phyloP scores from a whole-genome alignment of 2,797 vertebrate genomes.

The Rhodeus uyekii region DNA sequence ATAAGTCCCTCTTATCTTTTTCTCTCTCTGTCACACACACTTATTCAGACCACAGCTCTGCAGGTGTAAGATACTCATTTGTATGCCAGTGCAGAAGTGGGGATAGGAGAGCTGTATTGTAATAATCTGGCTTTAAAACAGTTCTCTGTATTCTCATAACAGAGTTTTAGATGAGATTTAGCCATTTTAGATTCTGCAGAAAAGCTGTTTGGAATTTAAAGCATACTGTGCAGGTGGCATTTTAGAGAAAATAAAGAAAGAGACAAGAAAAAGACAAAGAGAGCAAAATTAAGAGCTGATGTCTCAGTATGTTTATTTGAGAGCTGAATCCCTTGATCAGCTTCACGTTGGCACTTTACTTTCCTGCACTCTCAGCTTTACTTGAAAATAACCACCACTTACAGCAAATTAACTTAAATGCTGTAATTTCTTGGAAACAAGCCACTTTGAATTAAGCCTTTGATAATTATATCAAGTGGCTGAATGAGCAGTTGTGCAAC shows the following conservation, averaged over 20 bases:
- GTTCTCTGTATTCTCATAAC: neutral
- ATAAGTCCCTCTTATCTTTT: neutral
- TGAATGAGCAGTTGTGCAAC: neutral
- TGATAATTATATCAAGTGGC: constrained; percentile 2
- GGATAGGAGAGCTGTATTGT: neutral
- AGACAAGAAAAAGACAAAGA: neutral
- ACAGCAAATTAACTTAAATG: constrained; percentile 1
- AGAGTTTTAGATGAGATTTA: neutral
- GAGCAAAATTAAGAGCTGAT: neutral
- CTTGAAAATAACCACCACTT: neutral
- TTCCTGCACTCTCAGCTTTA: neutral
- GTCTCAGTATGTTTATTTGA: neutral
- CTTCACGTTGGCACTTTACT: neutral
- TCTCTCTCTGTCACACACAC: constrained; percentile 15
- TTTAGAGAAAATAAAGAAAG: neutral
- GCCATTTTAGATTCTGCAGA: neutral
- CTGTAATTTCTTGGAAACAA: neutral
- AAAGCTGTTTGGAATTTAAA: constrained; percentile 11
- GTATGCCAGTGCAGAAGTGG: constrained; percentile 26
- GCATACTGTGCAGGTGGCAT: neutral
- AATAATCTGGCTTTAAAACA: constrained; percentile 11
- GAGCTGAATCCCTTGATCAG: constrained; percentile 2
- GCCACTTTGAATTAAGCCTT: neutral
- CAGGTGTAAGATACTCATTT: constrained; percentile 34
- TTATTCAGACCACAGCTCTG: constrained; percentile 21